Base-by-base conservation (phyloP, 2,888 invertebrate genomes). In the Andricus quercusramuli region DNA sequence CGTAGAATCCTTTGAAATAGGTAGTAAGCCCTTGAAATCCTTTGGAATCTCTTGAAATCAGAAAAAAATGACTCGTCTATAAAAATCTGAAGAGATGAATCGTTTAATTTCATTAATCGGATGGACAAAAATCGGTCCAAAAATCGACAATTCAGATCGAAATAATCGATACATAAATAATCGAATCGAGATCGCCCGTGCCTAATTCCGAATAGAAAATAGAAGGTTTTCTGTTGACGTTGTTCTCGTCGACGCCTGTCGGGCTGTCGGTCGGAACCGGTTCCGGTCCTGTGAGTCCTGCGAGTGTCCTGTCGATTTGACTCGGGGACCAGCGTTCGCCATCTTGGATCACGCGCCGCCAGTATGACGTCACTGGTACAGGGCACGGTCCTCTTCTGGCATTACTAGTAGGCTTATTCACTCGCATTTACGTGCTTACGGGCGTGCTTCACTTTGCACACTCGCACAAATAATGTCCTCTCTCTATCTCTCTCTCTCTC, bases 351-450 rank as follows among this genome's bases (percentile, higher is more conserved):
- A 79, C 79, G 78, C 78, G 79, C 80, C 80, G 79, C 80, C 77
- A 59, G 79, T 81, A 86, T 91, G 91, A 90, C 90, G 90, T 90
- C 90, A 90, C 81, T 88, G 89, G 88, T 89, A 87, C 86, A 84
- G 86, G 86, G 86, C 86, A 86, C 85, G 86, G 83, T 84, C 83
- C 84, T 78, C 59, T 62, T 66, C 68, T 78, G 76, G 80, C 13
- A 44, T 44, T 44, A 44, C 44, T 44, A 8, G 15, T 44, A 13
- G 44, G 44, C 81, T 85, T 87, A 87, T 87, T 85, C 87, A 87
- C 83, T 74, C 44, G 44, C 25, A 47, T 44, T 68, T 29, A 51
- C 51, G n/a, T 20, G 20, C 20, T 68, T 47, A 51, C 51, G n/a
- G 51, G 51, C 20, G 51, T 56, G 56, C 66, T 41, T 59, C 37